A percentile compares a stretch with the other conserved stretches of the same genome.
Evolutionary conservation across 92 coral and sea anemone species (phyloP).

Genomic region (Zoanthus sociatus): DNA sequence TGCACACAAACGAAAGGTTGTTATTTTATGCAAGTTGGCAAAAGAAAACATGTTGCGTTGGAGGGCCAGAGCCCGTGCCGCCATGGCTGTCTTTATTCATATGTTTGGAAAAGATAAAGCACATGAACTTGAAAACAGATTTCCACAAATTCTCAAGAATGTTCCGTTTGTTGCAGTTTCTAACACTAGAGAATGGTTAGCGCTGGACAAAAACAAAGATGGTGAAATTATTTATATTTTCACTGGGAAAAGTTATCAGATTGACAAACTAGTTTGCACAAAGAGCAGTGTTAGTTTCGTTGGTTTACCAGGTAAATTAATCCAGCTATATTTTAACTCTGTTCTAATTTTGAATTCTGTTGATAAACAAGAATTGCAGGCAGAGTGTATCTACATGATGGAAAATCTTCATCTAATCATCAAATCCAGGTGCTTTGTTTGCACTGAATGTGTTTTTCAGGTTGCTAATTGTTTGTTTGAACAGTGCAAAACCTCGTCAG

Average conservation of each 20-base stretch:
- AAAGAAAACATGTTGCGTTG: neutral
- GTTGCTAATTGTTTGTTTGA: neutral
- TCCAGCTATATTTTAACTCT: neutral
- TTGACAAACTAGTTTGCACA: constrained; percentile 1
- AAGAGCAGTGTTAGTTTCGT: constrained; percentile 10
- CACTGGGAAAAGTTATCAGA: constrained; percentile 5
- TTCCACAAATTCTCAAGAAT: constrained; percentile 2
- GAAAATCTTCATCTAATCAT: neutral
- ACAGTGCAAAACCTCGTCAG: neutral
- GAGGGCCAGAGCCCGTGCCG: constrained; percentile 33
- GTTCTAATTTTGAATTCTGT: neutral
- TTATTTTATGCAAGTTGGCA: constrained; percentile 14
- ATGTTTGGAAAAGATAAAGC: neutral
- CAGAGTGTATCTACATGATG: neutral
- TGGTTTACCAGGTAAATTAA: neutral
- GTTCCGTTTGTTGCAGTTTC: neutral
- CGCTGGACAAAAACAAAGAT: neutral
- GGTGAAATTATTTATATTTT: constrained; percentile 21
- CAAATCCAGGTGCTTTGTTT: neutral
- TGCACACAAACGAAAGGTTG: constrained; percentile 1
- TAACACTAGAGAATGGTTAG: neutral
- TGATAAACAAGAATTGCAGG: no score
- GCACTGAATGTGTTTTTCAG: neutral
- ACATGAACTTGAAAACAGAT: neutral
- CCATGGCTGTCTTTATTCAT: constrained; percentile 2